These are phyloP conservation scores for Tipula vernalis DNA, from an alignment of 2,888 invertebrate genomes.

Conservation along the genomic window DNA sequence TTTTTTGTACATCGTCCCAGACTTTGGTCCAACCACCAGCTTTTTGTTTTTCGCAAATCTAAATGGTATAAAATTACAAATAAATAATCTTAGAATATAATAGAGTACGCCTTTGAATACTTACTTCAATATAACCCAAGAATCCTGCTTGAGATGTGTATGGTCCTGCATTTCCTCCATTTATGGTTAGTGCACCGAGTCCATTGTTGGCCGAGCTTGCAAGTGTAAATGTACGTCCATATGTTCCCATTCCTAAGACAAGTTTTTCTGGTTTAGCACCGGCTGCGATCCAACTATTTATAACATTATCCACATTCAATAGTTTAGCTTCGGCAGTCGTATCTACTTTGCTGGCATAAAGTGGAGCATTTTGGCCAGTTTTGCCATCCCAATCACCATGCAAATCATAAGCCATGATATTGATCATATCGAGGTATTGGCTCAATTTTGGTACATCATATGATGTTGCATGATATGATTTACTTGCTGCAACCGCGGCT, in stretches of 20 bases:
- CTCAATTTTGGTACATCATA: conserved; percentile 39
- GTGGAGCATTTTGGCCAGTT: conserved; percentile 40
- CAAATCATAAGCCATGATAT: conserved; percentile 45
- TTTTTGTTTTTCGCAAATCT: conserved; percentile 32
- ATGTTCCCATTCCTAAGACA: conserved; percentile 33
- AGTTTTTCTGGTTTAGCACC: conserved; percentile 32
- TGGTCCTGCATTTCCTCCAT: conserved; percentile 36
- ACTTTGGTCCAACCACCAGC: conserved; percentile 26
- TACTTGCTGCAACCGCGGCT: conserved; percentile 41
- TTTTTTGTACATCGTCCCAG: conserved; percentile 25
- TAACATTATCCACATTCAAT: conserved; percentile 21
- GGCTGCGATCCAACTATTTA: conserved; percentile 29
- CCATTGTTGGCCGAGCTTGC: conserved; percentile 26
- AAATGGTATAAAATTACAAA: neutral
- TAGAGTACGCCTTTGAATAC: neutral
- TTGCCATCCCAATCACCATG: conserved; percentile 40
- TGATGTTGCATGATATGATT: conserved; percentile 32
- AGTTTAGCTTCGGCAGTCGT: conserved; percentile 22
- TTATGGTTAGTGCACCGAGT: conserved; percentile 36
- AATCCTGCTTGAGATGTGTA: conserved; percentile 39
- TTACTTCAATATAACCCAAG: conserved; percentile 43
- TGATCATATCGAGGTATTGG: conserved; percentile 39
- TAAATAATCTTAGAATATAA: neutral
- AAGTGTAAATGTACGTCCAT: conserved; percentile 35
- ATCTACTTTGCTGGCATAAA: conserved; percentile 27